These are phyloP conservation scores for Erebia ligea DNA, from an alignment of 2,888 invertebrate genomes.

Conservation along the genomic window DNA sequence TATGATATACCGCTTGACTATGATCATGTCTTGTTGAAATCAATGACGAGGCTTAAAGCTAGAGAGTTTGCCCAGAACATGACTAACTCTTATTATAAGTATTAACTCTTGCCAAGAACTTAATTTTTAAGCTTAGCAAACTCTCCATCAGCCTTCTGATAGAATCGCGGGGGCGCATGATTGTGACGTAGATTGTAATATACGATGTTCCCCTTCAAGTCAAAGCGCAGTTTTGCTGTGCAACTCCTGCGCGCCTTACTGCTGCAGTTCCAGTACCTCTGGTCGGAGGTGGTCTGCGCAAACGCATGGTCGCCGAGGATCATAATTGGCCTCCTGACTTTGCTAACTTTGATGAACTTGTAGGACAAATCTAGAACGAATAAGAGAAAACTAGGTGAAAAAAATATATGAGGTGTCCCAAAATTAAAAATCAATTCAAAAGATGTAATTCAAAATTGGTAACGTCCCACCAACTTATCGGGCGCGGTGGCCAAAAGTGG, in stretches of 20 bases:
- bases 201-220: slow-evolving; percentile 35
- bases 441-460: too few relatives aligned
- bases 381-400: background rate
- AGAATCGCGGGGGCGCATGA: slow-evolving; percentile 37
- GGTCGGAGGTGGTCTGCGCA: slow-evolving; percentile 43
- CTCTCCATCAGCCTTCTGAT: slow-evolving; percentile 35
- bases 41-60: too few relatives aligned
- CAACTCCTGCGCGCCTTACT: slow-evolving; percentile 46
- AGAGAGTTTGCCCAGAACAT: too few relatives aligned
- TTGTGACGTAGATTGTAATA: slow-evolving; percentile 37
- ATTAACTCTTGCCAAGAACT: background rate
- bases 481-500: too few relatives aligned
- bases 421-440: background rate
- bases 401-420: background rate
- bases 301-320: slow-evolving; percentile 43
- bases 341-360: slow-evolving; percentile 39
- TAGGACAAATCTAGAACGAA: slow-evolving; percentile 34
- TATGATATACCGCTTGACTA: slow-evolving; percentile 38
- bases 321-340: slow-evolving; percentile 41
- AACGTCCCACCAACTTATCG: too few relatives aligned
- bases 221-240: slow-evolving; percentile 45
- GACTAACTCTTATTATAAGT: too few relatives aligned
- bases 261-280: slow-evolving; percentile 49
- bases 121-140: slow-evolving; percentile 24
- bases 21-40: too few relatives aligned